Evolutionary conservation across 92 coral and sea anemone species (phyloP).

Genomic region (Paragorgia papillata): DNA sequence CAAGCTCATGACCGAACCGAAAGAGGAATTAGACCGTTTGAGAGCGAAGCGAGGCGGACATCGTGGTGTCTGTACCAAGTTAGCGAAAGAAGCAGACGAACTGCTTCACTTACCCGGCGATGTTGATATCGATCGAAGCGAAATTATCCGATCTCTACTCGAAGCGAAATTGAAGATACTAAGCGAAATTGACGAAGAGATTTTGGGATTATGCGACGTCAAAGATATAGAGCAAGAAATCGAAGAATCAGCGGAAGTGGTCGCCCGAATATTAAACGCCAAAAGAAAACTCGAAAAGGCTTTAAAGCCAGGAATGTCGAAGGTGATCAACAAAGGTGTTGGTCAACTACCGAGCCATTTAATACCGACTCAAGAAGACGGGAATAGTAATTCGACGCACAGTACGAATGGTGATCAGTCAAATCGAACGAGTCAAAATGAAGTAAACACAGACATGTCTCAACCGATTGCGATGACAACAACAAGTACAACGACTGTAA

Average conservation of each 20-base stretch:
- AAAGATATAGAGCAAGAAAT: slow-evolving; percentile 25
- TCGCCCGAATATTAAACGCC: slow-evolving; percentile 13
- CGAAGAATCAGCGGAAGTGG: slow-evolving; percentile 14
- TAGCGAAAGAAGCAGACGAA: slow-evolving; percentile 25
- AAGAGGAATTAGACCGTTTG: slow-evolving; percentile 10
- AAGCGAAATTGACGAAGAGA: slow-evolving; percentile 15
- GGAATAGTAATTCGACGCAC: not conserved
- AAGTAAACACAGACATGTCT: not conserved
- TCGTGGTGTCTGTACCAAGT: slow-evolving; percentile 26
- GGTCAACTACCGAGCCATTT: not conserved
- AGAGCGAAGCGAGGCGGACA: slow-evolving; percentile 30
- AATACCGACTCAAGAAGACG: not conserved
- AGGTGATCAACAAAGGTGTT: not conserved
- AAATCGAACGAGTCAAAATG: not conserved
- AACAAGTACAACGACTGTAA: too few species aligned
- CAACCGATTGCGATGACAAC: not conserved
- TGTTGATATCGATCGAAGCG: not conserved
- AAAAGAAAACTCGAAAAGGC: slow-evolving; percentile 2
- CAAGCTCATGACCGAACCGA: not conserved
- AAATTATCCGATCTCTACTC: not conserved
- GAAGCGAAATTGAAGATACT: slow-evolving; percentile 3
- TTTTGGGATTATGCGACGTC: slow-evolving; percentile 17
- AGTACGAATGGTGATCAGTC: not conserved
- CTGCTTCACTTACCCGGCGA: not conserved
- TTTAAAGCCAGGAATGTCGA: not conserved